Evolutionary conservation across 2,888 invertebrate genomes (phyloP), one percentile per base, ranked within the genome.

Genomic region (Synanthedon vespiformis): DNA sequence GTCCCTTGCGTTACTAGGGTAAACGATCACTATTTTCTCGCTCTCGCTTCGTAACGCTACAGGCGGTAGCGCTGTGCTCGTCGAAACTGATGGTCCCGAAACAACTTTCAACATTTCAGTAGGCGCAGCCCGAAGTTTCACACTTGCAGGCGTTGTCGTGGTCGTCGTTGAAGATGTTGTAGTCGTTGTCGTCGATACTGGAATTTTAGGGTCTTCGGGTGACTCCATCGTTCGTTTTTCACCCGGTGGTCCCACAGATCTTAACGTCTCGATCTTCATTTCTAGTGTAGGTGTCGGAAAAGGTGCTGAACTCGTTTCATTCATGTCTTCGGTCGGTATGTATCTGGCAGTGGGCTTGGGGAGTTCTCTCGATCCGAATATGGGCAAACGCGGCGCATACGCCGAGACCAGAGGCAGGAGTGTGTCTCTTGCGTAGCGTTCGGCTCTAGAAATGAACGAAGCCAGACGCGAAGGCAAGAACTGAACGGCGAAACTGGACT

Each of bases 361-460:
- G 8, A 76, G 64, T 58, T 88, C 87, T 14, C 82, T 73, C 1
- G 77, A 72, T 3, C 89, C 89, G 61, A 90, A 90, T 59, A 90
- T 88, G 10, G 91, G 90, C 56, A 94, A 90, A 54, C 91, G 91
- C 0, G 94, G 94, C 1, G 94, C 93, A 72, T 94, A 93, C 49
- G 92, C 92, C 12, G 94, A 94, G 10, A 94, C 93, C 5, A 94
- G 72, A 0, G 94, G 94, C 52, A 94, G 73, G 2, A 94, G 82
- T 0, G 93, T 94, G 70, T 94, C 92, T 52, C 94, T 88, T 0
- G 95, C 94, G 72, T 95, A 95, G 51, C 92, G 89, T 67, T 95
- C 95, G 0, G 95, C 95, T 61, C 94, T 91, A 44, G 94, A 93
- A 50, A 95, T 89, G 74, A 95, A 91, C 4, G 92, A 92, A 1